phyloP scores from a whole-genome alignment of 1,140 invertebrate genomes.

The Nebria ingens region DNA sequence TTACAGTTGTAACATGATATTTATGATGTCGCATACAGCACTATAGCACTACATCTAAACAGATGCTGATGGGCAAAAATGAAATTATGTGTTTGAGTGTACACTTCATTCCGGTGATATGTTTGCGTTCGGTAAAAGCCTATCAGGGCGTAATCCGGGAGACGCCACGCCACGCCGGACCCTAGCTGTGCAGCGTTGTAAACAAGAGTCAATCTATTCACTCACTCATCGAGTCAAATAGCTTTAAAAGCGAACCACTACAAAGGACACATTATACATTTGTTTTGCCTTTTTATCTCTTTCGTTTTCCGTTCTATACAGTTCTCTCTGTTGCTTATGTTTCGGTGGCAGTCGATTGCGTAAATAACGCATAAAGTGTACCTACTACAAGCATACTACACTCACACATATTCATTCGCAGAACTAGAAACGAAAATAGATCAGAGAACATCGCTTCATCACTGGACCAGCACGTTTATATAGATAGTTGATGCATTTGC shows the following conservation, averaged over 20 bases:
- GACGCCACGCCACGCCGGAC: not conserved
- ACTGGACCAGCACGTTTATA: no score
- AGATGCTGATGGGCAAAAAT: no score
- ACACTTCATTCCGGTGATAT: not conserved
- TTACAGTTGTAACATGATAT: no score
- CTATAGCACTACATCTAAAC: no score
- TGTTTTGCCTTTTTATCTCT: no score
- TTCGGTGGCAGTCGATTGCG: not conserved
- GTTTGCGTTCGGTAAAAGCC: constrained; percentile 20
- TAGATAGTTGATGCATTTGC: no score
- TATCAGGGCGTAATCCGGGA: constrained; percentile 12
- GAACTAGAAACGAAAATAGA: not conserved
- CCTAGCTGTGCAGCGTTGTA: constrained; percentile 13
- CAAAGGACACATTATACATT: no score
- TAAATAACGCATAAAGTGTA: not conserved
- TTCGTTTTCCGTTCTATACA: no score
- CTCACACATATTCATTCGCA: not conserved
- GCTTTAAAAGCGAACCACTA: constrained; percentile 16
- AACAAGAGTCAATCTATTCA: constrained; percentile 19
- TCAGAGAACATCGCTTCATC: not conserved
- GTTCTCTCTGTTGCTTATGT: not conserved
- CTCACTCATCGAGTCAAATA: not conserved
- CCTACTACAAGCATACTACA: no score
- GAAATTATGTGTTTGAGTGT: not conserved
- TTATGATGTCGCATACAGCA: no score